A percentile compares a stretch with the other conserved stretches of the same genome.
phyloP scores from a whole-genome alignment of 2,888 invertebrate species.

The Loripinus fragilis region DNA sequence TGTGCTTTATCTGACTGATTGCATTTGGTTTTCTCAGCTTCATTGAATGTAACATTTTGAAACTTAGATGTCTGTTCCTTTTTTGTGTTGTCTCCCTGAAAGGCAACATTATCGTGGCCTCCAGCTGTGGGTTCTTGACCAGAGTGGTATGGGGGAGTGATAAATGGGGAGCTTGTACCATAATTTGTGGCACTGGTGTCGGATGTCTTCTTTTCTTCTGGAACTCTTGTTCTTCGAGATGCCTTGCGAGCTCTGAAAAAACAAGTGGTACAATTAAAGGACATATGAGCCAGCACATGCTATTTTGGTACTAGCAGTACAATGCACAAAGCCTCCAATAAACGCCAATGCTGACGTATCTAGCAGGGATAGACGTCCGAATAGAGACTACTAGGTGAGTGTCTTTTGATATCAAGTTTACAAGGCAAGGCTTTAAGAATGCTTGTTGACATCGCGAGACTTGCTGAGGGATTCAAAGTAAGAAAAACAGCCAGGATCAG shows the following conservation, averaged over 20 bases:
- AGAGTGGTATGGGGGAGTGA: not conserved
- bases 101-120: not conserved
- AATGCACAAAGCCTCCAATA: no score
- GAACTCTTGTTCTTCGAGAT: slow-evolving; percentile 16
- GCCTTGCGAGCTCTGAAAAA: slow-evolving; percentile 36
- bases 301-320: no score
- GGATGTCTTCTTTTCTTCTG: not conserved
- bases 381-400: no score
- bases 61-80: not conserved
- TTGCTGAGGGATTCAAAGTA: no score
- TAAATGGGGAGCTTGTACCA: not conserved
- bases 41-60: not conserved
- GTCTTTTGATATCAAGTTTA: no score
- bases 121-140: not conserved
- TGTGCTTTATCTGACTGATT: not conserved
- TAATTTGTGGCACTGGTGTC: not conserved
- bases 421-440: no score
- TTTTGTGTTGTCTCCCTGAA: not conserved
- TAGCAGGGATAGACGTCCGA: no score
- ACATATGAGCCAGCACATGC: no score
- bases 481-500: no score
- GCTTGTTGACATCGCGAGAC: no score
- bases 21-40: not conserved
- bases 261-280: no score
- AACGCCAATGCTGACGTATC: no score